Percentiles rank a stretch among this genome's conserved stretches.
Evolutionary conservation across 2,113 vertebrate genomes (phyloP).

Genomic region (Oryzias javanicus): DNA sequence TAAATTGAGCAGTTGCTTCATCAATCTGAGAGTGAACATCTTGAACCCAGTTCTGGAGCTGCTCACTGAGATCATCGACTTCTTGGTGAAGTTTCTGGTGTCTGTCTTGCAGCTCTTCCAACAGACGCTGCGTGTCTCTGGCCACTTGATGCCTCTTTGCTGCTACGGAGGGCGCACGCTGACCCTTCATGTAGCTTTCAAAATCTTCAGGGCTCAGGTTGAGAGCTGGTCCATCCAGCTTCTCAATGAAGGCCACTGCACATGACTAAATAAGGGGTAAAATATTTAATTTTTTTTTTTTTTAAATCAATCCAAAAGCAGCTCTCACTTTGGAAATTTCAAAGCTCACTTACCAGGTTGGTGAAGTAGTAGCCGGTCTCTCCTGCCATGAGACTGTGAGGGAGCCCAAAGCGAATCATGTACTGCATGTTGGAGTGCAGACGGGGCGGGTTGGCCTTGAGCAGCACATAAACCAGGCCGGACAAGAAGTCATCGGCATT

Average conservation of each 20-base stretch:
- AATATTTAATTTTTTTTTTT: too few relatives aligned
- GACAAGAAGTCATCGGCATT: slow-evolving; percentile 82
- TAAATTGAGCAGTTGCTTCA: slow-evolving; percentile 55
- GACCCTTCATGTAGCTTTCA: slow-evolving; percentile 73
- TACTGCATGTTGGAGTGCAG: slow-evolving; percentile 82
- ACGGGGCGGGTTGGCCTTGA: slow-evolving; percentile 81
- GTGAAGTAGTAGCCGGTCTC: slow-evolving; percentile 83
- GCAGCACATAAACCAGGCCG: slow-evolving; percentile 74
- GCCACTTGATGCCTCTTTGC: slow-evolving; percentile 41
- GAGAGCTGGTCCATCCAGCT: slow-evolving; percentile 76
- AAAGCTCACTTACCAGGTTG: slow-evolving; percentile 71
- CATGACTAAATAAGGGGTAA: slow-evolving; percentile 74
- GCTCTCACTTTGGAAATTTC: not conserved
- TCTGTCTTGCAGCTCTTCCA: slow-evolving; percentile 71
- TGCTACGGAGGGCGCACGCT: slow-evolving; percentile 23
- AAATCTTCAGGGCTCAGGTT: slow-evolving; percentile 78
- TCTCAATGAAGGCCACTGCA: slow-evolving; percentile 80
- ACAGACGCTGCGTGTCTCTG: slow-evolving; percentile 58
- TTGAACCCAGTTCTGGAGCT: slow-evolving; percentile 74
- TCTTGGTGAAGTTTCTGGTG: slow-evolving; percentile 76
- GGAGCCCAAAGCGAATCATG: slow-evolving; percentile 80
- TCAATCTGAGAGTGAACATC: slow-evolving; percentile 72
- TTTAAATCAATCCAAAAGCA: not conserved
- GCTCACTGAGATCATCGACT: slow-evolving; percentile 55
- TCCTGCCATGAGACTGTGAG: slow-evolving; percentile 79